phyloP scores from a whole-genome alignment of 37 sponge, comb jelly and placozoan genomes.

The Crambe crambe region DNA sequence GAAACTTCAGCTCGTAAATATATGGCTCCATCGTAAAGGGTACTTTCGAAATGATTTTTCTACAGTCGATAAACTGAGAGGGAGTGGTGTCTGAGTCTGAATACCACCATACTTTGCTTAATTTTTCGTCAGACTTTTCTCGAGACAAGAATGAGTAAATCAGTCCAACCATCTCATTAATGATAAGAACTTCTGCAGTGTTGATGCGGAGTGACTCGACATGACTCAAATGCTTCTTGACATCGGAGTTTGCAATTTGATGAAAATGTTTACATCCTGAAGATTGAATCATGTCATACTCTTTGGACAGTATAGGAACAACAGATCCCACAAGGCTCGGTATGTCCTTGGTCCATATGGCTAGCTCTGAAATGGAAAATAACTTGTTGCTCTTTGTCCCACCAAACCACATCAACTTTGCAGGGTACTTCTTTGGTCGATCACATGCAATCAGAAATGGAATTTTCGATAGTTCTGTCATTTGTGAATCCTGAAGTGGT shows the following conservation, averaged over 20 bases:
- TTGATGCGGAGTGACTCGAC: background rate
- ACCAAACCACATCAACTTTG: background rate
- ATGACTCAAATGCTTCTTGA: background rate
- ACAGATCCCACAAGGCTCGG: background rate
- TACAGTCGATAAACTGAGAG: background rate
- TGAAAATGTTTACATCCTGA: background rate
- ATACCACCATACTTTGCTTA: background rate
- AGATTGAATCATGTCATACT: background rate
- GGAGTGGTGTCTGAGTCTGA: background rate
- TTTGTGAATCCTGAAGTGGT: too few species aligned
- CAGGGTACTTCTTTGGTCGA: background rate
- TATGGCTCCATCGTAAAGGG: slow-evolving; percentile 7
- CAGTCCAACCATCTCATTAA: background rate
- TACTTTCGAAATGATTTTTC: background rate
- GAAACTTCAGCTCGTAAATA: background rate
- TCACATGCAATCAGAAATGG: background rate
- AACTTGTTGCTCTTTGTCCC: background rate
- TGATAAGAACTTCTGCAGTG: background rate
- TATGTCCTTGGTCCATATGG: background rate
- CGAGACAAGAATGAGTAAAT: background rate
- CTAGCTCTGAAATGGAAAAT: background rate
- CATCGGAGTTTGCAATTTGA: background rate
- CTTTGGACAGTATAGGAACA: background rate
- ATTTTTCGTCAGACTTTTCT: background rate
- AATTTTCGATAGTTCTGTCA: background rate